These are phyloP conservation scores for Sphyrna mokarran DNA, from an alignment of 2,113 vertebrate species.

Conservation along the genomic window DNA sequence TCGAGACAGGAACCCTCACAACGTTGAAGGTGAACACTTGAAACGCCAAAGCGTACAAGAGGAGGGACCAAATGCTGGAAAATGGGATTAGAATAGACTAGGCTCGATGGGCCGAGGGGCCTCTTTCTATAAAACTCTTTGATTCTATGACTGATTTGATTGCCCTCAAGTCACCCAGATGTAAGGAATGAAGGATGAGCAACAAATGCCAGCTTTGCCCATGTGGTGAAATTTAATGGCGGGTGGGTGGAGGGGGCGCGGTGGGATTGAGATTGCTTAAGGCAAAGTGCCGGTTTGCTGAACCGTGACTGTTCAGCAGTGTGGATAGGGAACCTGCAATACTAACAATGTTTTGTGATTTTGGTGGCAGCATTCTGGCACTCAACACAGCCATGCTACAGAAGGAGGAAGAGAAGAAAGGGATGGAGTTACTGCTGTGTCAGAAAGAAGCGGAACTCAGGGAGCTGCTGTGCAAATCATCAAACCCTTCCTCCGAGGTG, in stretches of 20 bases:
- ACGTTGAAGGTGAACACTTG: too few relatives aligned
- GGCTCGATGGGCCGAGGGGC: too few relatives aligned
- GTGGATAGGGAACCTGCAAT: neutral
- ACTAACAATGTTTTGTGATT: neutral
- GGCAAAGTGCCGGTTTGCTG: neutral
- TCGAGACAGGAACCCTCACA: too few relatives aligned
- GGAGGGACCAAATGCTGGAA: too few relatives aligned
- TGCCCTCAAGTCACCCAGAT: neutral
- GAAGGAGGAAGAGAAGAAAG: neutral
- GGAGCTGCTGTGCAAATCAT: neutral
- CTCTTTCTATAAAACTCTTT: too few relatives aligned
- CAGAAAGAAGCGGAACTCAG: conserved; percentile 10
- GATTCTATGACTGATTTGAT: neutral
- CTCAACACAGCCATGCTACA: conserved; percentile 30
- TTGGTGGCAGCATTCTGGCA: neutral
- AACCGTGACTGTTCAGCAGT: neutral
- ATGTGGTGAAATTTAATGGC: neutral
- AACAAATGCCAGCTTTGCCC: neutral
- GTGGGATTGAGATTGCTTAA: neutral
- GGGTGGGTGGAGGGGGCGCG: too few relatives aligned
- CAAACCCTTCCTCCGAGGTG: neutral
- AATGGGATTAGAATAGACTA: too few relatives aligned
- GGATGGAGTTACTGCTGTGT: neutral
- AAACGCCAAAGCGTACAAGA: too few relatives aligned
- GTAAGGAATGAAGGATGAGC: neutral